These are phyloP conservation scores for Xenotilapia caudafasciata DNA, from an alignment of 2,113 vertebrate species.

Conservation along the genomic window DNA sequence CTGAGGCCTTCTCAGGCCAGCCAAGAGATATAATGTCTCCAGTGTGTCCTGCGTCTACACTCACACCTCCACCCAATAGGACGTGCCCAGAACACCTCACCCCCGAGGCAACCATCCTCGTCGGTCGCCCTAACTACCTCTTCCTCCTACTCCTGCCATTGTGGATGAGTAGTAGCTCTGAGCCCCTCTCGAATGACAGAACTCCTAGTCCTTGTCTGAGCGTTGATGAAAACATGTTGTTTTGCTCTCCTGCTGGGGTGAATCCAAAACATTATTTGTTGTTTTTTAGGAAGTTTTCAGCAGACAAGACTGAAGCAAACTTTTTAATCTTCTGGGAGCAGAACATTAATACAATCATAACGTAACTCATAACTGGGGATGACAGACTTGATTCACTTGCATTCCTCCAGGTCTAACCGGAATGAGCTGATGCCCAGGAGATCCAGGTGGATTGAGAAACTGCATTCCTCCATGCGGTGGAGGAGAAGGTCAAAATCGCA, in stretches of 20 bases:
- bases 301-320: background rate
- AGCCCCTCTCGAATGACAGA: background rate
- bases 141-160: background rate
- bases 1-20: background rate
- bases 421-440: slow-evolving; percentile 11
- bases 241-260: background rate
- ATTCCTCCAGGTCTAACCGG: background rate
- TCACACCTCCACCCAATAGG: background rate
- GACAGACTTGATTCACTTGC: background rate
- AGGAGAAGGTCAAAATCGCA: background rate
- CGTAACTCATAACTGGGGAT: background rate
- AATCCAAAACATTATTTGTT: background rate
- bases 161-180: background rate
- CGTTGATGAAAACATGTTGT: background rate
- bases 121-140: background rate
- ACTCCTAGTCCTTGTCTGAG: background rate
- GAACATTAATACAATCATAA: background rate
- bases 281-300: background rate
- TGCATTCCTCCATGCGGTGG: slow-evolving; percentile 23
- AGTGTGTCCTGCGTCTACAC: background rate
- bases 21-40: background rate
- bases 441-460: slow-evolving; percentile 39
- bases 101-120: background rate
- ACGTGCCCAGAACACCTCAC: background rate
- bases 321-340: background rate